These are phyloP conservation scores for Dasyprocta punctata DNA, from an alignment of 2,113 vertebrate species.

Conservation along the genomic window DNA sequence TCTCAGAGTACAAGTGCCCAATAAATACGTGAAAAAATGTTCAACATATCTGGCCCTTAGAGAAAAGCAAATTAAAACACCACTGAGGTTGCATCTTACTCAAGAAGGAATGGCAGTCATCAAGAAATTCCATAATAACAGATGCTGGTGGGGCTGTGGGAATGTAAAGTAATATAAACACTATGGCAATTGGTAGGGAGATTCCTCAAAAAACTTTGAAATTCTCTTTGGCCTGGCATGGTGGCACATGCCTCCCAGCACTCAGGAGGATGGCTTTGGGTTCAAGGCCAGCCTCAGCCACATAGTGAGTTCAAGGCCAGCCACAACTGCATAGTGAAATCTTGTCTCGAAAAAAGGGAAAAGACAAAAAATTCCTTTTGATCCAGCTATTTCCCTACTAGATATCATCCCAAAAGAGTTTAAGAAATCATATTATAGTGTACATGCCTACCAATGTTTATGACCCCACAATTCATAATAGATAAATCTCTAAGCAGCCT, in stretches of 20 bases:
- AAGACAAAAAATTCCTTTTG: neutral
- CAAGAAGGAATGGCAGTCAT: neutral
- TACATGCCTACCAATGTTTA: neutral
- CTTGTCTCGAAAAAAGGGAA: too few relatives aligned
- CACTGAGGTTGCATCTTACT: neutral
- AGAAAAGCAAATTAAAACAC: neutral
- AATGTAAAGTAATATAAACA: neutral
- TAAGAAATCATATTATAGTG: neutral
- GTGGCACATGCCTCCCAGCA: too few relatives aligned
- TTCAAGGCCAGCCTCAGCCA: too few relatives aligned
- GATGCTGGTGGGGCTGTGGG: neutral
- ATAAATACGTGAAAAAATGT: neutral
- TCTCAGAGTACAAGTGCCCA: neutral
- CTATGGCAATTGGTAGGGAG: neutral
- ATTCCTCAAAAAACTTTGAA: neutral
- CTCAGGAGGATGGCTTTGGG: too few relatives aligned
- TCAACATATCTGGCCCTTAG: neutral
- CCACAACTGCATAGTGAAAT: too few relatives aligned
- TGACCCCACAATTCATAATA: neutral
- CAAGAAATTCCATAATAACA: neutral
- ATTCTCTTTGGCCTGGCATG: neutral
- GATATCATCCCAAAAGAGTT: neutral
- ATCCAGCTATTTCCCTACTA: neutral
- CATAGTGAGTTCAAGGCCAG: too few relatives aligned
- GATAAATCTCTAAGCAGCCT: neutral